phyloP scores from a whole-genome alignment of 2,113 vertebrate species.

The Mixornis gularis region DNA sequence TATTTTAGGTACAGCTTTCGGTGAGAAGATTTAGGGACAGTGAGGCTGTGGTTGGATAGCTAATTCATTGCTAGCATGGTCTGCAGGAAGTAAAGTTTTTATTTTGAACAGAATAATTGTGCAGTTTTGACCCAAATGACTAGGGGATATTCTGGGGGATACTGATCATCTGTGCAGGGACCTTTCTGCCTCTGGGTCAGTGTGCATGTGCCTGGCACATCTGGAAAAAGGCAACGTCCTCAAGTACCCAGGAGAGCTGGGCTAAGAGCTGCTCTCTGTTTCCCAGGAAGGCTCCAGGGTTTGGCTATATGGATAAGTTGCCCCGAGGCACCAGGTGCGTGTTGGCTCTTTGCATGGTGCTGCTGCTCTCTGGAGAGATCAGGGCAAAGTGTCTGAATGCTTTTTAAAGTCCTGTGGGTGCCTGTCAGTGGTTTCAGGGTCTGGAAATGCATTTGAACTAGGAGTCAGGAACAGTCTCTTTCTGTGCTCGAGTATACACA shows the following conservation, averaged over 20 bases:
- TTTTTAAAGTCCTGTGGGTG: background rate
- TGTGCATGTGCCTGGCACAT: background rate
- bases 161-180: accelerated
- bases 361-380: background rate
- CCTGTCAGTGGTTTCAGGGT: background rate
- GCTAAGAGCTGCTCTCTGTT: background rate
- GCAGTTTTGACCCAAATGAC: background rate
- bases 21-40: background rate
- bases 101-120: background rate
- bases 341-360: background rate
- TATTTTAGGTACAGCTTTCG: background rate
- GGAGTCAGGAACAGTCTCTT: background rate
- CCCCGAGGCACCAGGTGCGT: background rate
- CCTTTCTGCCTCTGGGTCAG: background rate
- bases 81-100: background rate
- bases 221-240: background rate
- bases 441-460: background rate
- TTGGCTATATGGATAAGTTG: background rate
- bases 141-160: background rate
- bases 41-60: background rate
- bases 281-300: background rate
- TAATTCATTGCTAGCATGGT: background rate
- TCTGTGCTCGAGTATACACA: background rate
- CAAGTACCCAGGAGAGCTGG: background rate
- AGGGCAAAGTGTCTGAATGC: background rate